These are phyloP conservation scores for Hylyphantes graminicola DNA, from an alignment of 1,140 invertebrate genomes.

Conservation along the genomic window DNA sequence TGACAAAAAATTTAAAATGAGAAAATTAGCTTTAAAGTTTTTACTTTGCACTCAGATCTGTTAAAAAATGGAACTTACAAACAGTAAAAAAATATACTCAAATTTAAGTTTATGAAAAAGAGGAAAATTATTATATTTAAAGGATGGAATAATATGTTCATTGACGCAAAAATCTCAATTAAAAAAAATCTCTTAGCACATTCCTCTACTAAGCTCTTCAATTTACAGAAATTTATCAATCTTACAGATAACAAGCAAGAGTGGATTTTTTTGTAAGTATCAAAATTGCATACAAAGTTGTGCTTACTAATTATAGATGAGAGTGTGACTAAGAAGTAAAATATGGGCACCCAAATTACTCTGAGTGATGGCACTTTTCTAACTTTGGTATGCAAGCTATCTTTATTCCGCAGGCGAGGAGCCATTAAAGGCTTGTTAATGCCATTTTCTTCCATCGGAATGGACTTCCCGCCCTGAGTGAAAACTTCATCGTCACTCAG, in stretches of 20 bases:
- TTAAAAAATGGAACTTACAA: no score
- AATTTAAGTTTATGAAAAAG: no score
- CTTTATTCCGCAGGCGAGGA: slow-evolving; percentile 68
- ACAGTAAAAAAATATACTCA: no score
- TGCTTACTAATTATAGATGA: slow-evolving; percentile 70
- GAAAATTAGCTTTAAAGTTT: no score
- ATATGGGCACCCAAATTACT: slow-evolving; percentile 73
- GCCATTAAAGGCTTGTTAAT: slow-evolving; percentile 82
- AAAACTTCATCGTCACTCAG: slow-evolving; percentile 78
- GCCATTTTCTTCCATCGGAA: slow-evolving; percentile 75
- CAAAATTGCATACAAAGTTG: not conserved
- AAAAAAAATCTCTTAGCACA: no score
- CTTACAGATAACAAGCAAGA: not conserved
- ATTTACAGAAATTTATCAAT: not conserved
- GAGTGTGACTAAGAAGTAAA: slow-evolving; percentile 74
- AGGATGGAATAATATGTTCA: no score
- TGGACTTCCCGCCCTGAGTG: slow-evolving; percentile 77
- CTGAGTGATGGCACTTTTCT: slow-evolving; percentile 68
- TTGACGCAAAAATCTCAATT: no score
- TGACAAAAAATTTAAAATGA: no score
- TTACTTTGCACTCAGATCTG: no score
- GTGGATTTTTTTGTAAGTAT: not conserved
- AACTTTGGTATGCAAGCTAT: slow-evolving; percentile 59
- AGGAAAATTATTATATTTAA: no score
- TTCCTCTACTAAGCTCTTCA: not conserved